Evolutionary conservation across 2,888 invertebrate species (phyloP).

Genomic region (Lamellibrachia columna): DNA sequence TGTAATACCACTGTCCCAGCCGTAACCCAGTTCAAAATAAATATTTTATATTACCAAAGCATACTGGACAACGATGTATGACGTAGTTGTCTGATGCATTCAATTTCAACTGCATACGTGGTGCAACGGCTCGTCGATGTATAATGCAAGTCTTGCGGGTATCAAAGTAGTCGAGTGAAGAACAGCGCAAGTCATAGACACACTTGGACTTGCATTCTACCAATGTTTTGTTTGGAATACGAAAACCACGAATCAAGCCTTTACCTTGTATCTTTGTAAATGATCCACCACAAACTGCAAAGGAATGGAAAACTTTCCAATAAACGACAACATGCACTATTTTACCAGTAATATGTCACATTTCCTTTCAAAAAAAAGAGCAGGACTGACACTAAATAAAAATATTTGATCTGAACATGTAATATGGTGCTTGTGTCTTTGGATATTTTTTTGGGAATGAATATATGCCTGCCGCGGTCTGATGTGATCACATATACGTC

Average conservation of each 20-base stretch:
- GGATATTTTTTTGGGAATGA: too few relatives aligned
- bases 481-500: too few relatives aligned
- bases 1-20: neutral
- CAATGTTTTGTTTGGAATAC: neutral
- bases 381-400: too few relatives aligned
- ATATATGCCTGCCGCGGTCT: too few relatives aligned
- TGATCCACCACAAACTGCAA: constrained; percentile 6
- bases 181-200: neutral
- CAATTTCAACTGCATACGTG: neutral
- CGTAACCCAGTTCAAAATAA: neutral
- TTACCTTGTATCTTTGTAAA: neutral
- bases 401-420: too few relatives aligned
- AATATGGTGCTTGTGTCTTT: too few relatives aligned
- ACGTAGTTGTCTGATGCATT: neutral
- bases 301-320: neutral
- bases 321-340: neutral
- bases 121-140: neutral
- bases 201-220: neutral
- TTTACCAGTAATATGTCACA: too few relatives aligned
- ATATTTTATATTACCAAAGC: neutral
- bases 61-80: neutral
- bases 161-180: neutral
- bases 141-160: neutral
- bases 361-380: too few relatives aligned
- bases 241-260: neutral